These are phyloP conservation scores for Herpetotheres cachinnans DNA, from an alignment of 2,113 vertebrate species.

Conservation along the genomic window DNA sequence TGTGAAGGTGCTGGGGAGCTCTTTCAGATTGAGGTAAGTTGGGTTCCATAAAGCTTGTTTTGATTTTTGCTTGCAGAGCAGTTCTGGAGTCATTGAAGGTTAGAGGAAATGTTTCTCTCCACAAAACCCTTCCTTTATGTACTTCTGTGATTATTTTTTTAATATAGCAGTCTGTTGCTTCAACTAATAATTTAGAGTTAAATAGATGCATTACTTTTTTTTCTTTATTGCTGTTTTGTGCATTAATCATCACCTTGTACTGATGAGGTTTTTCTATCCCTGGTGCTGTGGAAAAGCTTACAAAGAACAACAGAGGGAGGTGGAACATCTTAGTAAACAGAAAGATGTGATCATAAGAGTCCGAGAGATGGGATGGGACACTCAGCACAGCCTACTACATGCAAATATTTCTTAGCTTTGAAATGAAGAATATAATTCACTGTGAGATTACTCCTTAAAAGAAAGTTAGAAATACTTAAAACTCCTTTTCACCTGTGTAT, in stretches of 20 bases:
- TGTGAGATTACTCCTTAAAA: background rate
- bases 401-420: background rate
- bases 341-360: background rate
- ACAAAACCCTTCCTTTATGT: background rate
- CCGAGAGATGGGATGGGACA: background rate
- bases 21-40: conserved; percentile 87
- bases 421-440: background rate
- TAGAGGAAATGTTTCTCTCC: background rate
- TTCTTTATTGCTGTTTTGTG: background rate
- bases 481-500: background rate
- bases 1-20: conserved; percentile 96
- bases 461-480: background rate
- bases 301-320: background rate
- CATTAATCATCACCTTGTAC: background rate
- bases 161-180: background rate
- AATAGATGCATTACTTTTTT: background rate
- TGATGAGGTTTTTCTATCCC: background rate
- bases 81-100: background rate
- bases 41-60: background rate
- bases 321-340: background rate
- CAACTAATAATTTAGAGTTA: background rate
- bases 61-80: background rate
- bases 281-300: background rate
- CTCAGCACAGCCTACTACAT: background rate
- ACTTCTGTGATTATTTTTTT: background rate